Percentiles rank a stretch among this genome's conserved stretches.
phyloP scores from a whole-genome alignment of 2,797 vertebrate genomes.

The Megalops cyprinoides region DNA sequence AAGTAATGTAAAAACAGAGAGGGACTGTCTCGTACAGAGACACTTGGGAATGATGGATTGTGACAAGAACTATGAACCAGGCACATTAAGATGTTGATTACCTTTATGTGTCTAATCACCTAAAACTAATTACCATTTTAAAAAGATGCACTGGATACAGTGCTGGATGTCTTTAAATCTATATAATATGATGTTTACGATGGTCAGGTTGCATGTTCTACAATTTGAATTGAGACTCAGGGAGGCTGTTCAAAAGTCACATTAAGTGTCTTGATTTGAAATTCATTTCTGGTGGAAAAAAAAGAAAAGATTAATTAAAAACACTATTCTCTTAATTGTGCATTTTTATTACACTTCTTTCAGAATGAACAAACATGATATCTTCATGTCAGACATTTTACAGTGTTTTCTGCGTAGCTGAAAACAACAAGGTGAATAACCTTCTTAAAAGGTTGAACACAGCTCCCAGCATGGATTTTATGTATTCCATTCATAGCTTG shows the following conservation, averaged over 20 bases:
- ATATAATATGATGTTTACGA: not conserved
- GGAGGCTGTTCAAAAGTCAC: no score
- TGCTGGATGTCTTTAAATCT: not conserved
- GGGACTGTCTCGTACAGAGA: not conserved
- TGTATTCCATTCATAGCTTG: not conserved
- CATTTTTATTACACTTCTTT: not conserved
- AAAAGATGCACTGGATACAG: not conserved
- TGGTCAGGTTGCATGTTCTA: not conserved
- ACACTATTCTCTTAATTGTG: no score
- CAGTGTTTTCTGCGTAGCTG: not conserved
- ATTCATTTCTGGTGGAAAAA: no score
- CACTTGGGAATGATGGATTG: not conserved
- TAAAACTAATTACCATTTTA: conserved; percentile 17
- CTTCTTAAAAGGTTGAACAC: not conserved
- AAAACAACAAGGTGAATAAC: not conserved
- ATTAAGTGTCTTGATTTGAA: no score
- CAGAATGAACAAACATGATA: conserved; percentile 8
- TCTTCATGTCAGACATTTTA: not conserved
- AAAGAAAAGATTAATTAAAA: no score
- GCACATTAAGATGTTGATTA: not conserved
- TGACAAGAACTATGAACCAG: not conserved
- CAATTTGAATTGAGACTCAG: not conserved
- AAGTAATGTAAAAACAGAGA: not conserved
- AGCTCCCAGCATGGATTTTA: conserved; percentile 4
- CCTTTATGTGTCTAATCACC: not conserved